Conservation (phyloP, 1,140 invertebrate species). For the Aphis craccivora region DNA sequence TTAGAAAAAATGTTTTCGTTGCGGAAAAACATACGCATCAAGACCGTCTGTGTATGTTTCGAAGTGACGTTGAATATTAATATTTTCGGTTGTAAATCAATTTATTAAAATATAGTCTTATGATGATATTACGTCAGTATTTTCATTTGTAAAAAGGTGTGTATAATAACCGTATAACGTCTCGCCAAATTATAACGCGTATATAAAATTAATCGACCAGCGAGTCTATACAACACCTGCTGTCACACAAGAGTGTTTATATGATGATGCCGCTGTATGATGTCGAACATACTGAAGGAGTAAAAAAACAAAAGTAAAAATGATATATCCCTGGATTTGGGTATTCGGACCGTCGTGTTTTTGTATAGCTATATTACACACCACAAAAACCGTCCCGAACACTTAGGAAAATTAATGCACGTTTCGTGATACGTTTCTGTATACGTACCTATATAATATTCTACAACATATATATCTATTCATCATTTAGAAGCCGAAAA, state of each 20-base stretch:
- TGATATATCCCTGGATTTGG: background rate
- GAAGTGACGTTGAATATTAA: background rate
- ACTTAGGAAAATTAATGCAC: slow-evolving; percentile 26
- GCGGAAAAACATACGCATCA: background rate
- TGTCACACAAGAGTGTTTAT: background rate
- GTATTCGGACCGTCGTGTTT: background rate
- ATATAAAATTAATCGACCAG: background rate
- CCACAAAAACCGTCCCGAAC: background rate
- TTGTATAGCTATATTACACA: background rate
- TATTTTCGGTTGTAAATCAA: background rate
- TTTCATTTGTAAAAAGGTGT: background rate
- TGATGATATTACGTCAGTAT: background rate
- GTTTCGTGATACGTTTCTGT: background rate
- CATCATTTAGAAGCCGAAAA: background rate
- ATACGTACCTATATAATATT: background rate
- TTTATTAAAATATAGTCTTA: background rate
- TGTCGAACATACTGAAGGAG: background rate
- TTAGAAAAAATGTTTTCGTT: background rate
- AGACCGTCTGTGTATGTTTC: background rate
- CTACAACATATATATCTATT: background rate
- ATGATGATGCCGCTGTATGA: background rate
- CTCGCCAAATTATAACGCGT: no score
- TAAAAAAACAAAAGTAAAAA: background rate
- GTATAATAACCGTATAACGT: background rate
- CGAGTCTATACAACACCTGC: background rate